These are phyloP conservation scores for Pelvicachromis taeniatus DNA, from an alignment of 2,113 vertebrate species.

Conservation along the genomic window DNA sequence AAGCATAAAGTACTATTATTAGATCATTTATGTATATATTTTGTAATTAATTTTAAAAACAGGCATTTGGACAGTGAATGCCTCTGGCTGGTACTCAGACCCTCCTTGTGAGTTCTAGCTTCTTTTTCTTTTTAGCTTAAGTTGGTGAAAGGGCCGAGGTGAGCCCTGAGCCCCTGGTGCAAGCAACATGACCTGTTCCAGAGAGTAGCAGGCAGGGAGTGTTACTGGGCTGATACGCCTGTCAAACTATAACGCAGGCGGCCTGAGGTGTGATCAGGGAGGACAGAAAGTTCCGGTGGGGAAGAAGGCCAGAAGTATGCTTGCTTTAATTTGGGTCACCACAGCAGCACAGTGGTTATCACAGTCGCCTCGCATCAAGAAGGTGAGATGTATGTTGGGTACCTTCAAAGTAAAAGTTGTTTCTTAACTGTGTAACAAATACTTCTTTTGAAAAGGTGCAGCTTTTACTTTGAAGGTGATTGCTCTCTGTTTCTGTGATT, in stretches of 20 bases:
- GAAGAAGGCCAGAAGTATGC: neutral
- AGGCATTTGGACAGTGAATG: neutral
- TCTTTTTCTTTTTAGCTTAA: neutral
- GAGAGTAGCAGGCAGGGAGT: neutral
- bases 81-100: neutral
- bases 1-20: no score
- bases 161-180: neutral
- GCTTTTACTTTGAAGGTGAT: neutral
- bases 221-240: neutral
- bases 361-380: neutral
- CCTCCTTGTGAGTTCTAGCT: neutral
- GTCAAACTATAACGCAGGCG: neutral
- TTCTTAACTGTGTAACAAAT: neutral
- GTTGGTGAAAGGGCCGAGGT: neutral
- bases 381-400: neutral
- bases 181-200: neutral
- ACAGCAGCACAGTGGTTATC: neutral
- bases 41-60: neutral
- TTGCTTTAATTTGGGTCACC: neutral
- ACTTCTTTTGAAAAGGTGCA: neutral
- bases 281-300: neutral
- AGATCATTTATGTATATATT: neutral
- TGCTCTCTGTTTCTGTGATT: fast-evolving
- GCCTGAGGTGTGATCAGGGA: neutral
- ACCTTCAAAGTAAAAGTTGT: neutral